phyloP scores from a whole-genome alignment of 2,113 vertebrate genomes.

The Rhabdomys dilectus region DNA sequence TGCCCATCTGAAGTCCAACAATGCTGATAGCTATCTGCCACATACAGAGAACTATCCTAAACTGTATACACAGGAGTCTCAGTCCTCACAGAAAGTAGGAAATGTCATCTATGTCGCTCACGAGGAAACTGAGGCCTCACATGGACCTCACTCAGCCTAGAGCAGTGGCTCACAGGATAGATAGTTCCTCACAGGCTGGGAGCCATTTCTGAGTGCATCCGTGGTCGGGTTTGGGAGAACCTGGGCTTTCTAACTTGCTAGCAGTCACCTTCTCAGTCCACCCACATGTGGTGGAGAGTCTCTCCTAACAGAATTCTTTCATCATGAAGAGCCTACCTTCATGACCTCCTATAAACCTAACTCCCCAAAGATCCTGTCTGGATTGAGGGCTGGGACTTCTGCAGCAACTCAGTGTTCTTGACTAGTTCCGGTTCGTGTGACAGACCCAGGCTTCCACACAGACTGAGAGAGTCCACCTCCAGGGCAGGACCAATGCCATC shows the following conservation, averaged over 20 bases:
- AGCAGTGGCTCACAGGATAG: not conserved
- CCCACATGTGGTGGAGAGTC: not conserved
- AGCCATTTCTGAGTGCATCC: not conserved
- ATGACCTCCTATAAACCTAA: not conserved
- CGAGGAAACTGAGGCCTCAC: not conserved
- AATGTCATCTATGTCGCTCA: not conserved
- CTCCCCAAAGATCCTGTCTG: not conserved
- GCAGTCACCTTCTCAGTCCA: not conserved
- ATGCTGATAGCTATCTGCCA: not conserved
- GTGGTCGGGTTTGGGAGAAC: not conserved
- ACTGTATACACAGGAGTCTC: not conserved
- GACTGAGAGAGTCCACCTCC: not conserved
- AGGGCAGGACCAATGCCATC: fast-evolving
- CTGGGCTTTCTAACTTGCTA: too few relatives aligned
- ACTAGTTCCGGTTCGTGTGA: not conserved
- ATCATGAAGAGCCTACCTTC: not conserved
- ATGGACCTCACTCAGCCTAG: not conserved
- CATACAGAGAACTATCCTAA: fast-evolving
- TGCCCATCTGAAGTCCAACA: not conserved
- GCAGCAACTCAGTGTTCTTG: not conserved
- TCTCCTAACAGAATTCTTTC: not conserved
- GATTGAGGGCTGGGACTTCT: not conserved
- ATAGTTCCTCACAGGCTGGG: not conserved
- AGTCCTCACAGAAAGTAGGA: not conserved
- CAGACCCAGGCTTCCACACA: not conserved